phyloP scores from a whole-genome alignment of 2,888 invertebrate species.

The Eupithecia insigniata region DNA sequence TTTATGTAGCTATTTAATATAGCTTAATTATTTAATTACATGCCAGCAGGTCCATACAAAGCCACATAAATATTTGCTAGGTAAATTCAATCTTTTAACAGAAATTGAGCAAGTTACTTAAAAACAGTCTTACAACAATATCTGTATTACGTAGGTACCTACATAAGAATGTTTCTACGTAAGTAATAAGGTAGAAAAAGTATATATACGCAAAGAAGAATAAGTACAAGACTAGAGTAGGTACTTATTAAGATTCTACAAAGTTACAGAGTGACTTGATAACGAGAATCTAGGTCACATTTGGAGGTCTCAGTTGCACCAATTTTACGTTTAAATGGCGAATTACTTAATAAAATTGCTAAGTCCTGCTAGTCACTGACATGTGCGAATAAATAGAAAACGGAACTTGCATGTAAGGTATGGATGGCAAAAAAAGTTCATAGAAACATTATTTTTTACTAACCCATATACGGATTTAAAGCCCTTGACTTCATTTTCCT shows the following conservation, averaged over 20 bases:
- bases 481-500: constrained; percentile 3
- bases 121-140: too few relatives aligned
- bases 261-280: constrained; percentile 6
- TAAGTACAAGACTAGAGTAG: not conserved
- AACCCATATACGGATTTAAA: not conserved
- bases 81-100: not conserved
- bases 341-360: constrained; percentile 61
- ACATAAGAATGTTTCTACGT: not conserved
- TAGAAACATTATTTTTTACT: not conserved
- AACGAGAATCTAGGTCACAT: constrained; percentile 32
- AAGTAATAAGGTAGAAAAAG: not conserved
- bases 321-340: constrained; percentile 46
- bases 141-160: not conserved
- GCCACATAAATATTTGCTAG: not conserved
- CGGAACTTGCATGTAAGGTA: constrained; percentile 57
- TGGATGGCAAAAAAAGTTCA: constrained; percentile 41
- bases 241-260: not conserved
- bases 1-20: not conserved
- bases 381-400: constrained; percentile 58
- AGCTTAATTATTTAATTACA: not conserved
- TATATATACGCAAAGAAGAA: too few relatives aligned
- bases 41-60: not conserved
- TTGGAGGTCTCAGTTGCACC: constrained; percentile 27
- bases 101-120: not conserved
- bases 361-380: constrained; percentile 23